Evolutionary conservation across 2,888 invertebrate genomes (phyloP).

Genomic region (Sylvicola cinctus): DNA sequence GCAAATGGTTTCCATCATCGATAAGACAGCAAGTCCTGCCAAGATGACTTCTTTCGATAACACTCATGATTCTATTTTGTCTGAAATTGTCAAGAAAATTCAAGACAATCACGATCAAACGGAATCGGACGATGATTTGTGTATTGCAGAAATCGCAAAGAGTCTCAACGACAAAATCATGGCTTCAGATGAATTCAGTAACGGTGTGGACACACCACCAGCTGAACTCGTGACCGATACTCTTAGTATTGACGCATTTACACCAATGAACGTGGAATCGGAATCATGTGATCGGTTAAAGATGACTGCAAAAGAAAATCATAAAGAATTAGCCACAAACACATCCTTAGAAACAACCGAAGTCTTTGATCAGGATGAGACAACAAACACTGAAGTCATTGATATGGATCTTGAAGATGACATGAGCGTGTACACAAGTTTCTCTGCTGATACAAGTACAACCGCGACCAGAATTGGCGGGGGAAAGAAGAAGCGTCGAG

Average conservation of each 20-base stretch:
- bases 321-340: too few species aligned
- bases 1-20: too few species aligned
- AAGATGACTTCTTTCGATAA: too few species aligned
- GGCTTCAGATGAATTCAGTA: conserved; percentile 11
- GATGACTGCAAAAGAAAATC: too few species aligned
- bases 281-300: too few species aligned
- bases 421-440: conserved; percentile 23
- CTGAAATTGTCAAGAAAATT: conserved; percentile 5
- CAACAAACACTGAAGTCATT: conserved; percentile 23
- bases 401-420: conserved; percentile 26
- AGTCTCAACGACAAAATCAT: conserved; percentile 18
- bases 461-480: conserved; percentile 1
- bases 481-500: neutral
- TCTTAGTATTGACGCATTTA: neutral
- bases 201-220: conserved; percentile 1
- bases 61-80: conserved; percentile 4
- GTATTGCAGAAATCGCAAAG: conserved; percentile 23
- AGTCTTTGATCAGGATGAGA: conserved; percentile 12
- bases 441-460: conserved; percentile 15
- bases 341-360: neutral
- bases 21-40: too few species aligned
- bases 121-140: conserved; percentile 16
- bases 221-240: neutral
- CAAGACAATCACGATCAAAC: conserved; percentile 1
- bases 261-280: neutral